phyloP scores from a whole-genome alignment of 2,888 invertebrate species.

The Eupithecia tripunctaria region DNA sequence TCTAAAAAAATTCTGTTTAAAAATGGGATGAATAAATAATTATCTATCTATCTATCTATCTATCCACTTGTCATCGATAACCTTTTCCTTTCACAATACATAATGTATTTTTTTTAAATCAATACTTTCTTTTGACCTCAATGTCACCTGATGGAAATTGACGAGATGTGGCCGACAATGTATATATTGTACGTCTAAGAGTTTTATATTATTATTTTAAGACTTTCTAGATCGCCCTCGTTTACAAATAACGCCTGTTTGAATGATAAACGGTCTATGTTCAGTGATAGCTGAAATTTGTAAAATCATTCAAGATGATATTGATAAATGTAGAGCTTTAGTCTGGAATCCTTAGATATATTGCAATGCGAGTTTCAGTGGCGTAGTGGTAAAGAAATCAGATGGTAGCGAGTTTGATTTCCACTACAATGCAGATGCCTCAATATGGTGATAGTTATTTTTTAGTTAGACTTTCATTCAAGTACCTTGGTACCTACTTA shows the following conservation, averaged over 20 bases:
- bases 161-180: not conserved
- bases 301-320: constrained; percentile 28
- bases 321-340: constrained; percentile 19
- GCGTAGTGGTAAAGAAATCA: not conserved
- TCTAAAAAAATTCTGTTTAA: no score
- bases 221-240: not conserved
- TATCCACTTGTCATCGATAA: no score
- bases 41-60: no score
- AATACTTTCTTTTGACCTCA: no score
- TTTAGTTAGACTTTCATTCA: no score
- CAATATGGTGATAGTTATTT: not conserved
- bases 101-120: no score
- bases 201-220: not conserved
- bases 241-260: constrained; percentile 11
- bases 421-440: not conserved
- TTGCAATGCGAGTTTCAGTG: not conserved
- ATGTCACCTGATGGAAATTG: not conserved
- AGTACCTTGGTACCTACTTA: no score
- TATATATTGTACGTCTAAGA: not conserved
- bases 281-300: constrained; percentile 21
- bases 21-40: no score
- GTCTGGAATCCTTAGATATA: not conserved
- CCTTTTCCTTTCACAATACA: no score
- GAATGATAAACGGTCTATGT: constrained; percentile 17
- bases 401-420: not conserved